These are phyloP conservation scores for Siphonodentalium dalli DNA, from an alignment of 2,888 invertebrate genomes.

Conservation along the genomic window DNA sequence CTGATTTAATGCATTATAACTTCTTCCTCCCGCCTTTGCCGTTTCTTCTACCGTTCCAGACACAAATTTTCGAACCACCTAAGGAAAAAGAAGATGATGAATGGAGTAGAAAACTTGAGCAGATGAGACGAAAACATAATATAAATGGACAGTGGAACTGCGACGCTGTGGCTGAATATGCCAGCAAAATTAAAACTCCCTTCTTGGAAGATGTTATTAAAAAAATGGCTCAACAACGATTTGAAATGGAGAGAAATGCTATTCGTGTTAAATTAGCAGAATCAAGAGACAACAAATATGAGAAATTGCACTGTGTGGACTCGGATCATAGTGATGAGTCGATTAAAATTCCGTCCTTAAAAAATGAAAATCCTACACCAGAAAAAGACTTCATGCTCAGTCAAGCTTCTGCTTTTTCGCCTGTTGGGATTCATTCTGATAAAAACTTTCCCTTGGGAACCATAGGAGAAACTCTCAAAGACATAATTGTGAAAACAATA, in stretches of 20 bases:
- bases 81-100: constrained; percentile 28
- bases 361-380: constrained; percentile 64
- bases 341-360: constrained; percentile 94
- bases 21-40: constrained; percentile 27
- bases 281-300: constrained; percentile 10
- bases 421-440: too few species aligned
- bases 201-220: constrained; percentile 62
- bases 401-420: too few species aligned
- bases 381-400: constrained; percentile 14
- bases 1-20: constrained; percentile 30
- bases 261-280: constrained; percentile 10
- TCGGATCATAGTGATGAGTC: too few species aligned
- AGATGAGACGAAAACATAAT: constrained; percentile 58
- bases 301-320: constrained; percentile 15
- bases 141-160: constrained; percentile 42
- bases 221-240: constrained; percentile 61
- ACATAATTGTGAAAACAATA: constrained; percentile 91
- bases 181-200: constrained; percentile 54
- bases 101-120: constrained; percentile 48
- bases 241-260: constrained; percentile 54
- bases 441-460: too few species aligned
- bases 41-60: constrained; percentile 17
- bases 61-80: too few species aligned
- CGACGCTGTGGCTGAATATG: constrained; percentile 40
- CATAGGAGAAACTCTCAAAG: constrained; percentile 75